Evolutionary conservation across 2,888 invertebrate genomes (phyloP), one percentile per base, ranked within the genome.

Genomic region (Copidosoma aretas): DNA sequence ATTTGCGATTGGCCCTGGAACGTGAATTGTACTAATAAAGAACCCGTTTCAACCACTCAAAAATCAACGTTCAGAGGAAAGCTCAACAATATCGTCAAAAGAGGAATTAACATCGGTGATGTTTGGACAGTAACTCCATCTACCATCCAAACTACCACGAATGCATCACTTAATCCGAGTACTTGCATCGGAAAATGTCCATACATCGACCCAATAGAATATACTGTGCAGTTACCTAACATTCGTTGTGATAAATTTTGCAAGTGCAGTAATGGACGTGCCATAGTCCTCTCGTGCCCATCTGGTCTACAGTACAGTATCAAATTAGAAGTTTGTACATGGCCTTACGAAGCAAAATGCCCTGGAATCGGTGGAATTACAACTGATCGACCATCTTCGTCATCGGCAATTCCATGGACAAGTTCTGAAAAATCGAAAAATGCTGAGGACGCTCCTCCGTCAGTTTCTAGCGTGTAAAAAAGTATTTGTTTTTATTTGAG

Each of bases 321-420:
- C 0, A 1, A 63, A 2, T 3, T 67, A 1, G 60, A 74, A 68
- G 74, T 77, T 4, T 81, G 81, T 19, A 78, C 77, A 49, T 74
- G 67, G 68, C 71, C 73, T 0, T 4, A n/a, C 0, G 59, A 74
- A 1, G 77, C 75, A 0, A 60, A 72, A 0, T 79, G 78, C 43
- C 12, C 32, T 15, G 22, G 54, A 54, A 54, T 54, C 25, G 25
- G 54, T 25, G 25, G 54, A 10, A 54, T 54, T 15, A 24, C 53
- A 10, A 57, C 57, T 46, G 25, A 43, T 43, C 4, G n/a, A n/a
- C 17, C n/a, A 19, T 19, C 39, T 19, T 19, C 15, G 14, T 41
- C 58, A 21, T 21, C 58, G 14, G n/a, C 41, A 14, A 25, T 25
- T 39, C 10, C 15, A n/a, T 15, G 22, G 41, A 10, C 14, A 41